These are phyloP conservation scores for Pteromalus puparum DNA, from an alignment of 1,140 invertebrate genomes.

Conservation along the genomic window DNA sequence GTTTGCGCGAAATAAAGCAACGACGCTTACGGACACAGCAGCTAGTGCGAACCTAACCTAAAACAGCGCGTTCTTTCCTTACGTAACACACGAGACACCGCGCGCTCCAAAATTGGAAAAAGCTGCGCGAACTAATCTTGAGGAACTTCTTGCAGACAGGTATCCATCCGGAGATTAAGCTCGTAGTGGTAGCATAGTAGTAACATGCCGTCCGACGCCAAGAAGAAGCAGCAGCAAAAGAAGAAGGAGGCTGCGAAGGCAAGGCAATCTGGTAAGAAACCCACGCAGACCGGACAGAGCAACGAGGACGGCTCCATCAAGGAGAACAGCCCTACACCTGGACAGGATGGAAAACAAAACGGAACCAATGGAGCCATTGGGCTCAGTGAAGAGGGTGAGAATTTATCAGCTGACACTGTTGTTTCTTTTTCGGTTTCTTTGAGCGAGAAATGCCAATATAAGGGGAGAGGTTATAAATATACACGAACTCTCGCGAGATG, in stretches of 20 bases:
- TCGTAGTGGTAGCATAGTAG: background rate
- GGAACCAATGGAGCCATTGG: slow-evolving; percentile 70
- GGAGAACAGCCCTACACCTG: slow-evolving; percentile 75
- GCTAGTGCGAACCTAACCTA: slow-evolving; percentile 1
- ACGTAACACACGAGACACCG: background rate
- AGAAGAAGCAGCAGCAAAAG: slow-evolving; percentile 97
- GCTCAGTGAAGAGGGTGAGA: slow-evolving; percentile 75
- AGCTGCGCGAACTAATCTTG: background rate
- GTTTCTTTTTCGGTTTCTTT: background rate
- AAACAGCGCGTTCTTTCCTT: background rate
- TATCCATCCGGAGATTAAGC: background rate
- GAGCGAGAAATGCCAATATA: background rate
- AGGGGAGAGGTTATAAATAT: slow-evolving; percentile 26
- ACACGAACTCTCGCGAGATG: background rate
- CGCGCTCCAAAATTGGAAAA: background rate
- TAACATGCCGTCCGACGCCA: slow-evolving; percentile 95
- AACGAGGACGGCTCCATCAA: slow-evolving; percentile 60
- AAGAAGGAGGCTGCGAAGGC: slow-evolving; percentile 96
- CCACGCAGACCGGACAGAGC: slow-evolving; percentile 65
- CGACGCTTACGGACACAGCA: background rate
- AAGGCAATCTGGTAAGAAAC: slow-evolving; percentile 81
- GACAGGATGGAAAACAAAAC: slow-evolving; percentile 60
- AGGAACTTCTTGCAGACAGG: background rate
- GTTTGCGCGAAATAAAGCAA: background rate
- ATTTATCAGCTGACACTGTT: background rate